A percentile compares a stretch with the other conserved stretches of the same genome.
Evolutionary conservation across 2,797 vertebrate genomes (phyloP).

Genomic region (Chanos chanos): DNA sequence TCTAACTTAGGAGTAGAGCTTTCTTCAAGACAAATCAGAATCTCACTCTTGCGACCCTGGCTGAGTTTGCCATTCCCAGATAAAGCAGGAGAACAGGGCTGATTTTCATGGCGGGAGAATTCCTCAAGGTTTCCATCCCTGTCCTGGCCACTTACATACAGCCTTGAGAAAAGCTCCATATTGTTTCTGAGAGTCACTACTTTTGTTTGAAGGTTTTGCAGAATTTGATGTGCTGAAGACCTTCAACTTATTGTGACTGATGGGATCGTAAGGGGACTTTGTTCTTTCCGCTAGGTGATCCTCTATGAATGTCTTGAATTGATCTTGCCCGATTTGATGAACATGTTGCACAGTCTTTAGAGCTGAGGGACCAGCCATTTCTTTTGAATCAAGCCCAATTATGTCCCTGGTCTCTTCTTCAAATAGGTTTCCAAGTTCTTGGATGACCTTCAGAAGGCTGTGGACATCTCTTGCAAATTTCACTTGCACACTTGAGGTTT

Average conservation of each 20-base stretch:
- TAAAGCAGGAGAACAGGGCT: background rate
- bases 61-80: too few relatives aligned
- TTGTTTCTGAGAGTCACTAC: background rate
- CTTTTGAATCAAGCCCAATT: slow-evolving; percentile 5
- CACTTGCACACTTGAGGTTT: too few relatives aligned
- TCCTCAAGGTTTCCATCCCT: slow-evolving; percentile 8
- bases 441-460: slow-evolving; percentile 13
- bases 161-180: slow-evolving; percentile 8
- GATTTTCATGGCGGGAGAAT: background rate
- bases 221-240: too few relatives aligned
- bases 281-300: background rate
- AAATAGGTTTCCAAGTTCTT: slow-evolving; percentile 20
- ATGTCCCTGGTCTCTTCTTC: slow-evolving; percentile 16
- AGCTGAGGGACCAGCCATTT: slow-evolving; percentile 4
- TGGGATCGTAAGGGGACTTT: background rate
- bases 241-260: background rate
- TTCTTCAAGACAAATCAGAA: too few relatives aligned
- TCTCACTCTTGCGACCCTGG: too few relatives aligned
- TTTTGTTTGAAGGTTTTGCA: background rate
- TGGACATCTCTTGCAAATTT: slow-evolving; percentile 3
- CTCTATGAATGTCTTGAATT: slow-evolving; percentile 1
- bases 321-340: slow-evolving; percentile 5
- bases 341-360: background rate
- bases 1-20: too few relatives aligned
- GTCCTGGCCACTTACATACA: slow-evolving; percentile 15